Evolutionary conservation across 2,888 invertebrate genomes (phyloP).

Genomic region (Bellardia bayeri): DNA sequence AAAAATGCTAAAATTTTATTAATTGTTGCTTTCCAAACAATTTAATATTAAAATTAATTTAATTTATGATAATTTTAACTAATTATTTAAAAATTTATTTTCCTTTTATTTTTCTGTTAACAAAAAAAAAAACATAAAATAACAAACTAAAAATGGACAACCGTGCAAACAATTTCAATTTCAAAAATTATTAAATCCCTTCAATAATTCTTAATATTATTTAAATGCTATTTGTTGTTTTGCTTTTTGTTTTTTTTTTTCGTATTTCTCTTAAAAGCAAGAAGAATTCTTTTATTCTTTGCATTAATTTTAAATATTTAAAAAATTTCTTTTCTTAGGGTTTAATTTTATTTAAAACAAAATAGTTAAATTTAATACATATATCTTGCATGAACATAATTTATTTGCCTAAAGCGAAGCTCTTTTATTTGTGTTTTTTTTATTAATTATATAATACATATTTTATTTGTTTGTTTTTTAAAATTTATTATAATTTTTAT

Average conservation of each 20-base stretch:
- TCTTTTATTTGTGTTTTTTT: conserved; percentile 39
- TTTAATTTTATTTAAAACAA: background rate
- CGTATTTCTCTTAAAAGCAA: conserved; percentile 75
- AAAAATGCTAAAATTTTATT: conserved; percentile 58
- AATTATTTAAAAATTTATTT: conserved; percentile 48
- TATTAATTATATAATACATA: conserved; percentile 11
- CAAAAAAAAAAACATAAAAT: background rate
- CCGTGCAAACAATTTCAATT: conserved; percentile 44
- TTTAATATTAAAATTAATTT: background rate
- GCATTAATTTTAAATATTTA: conserved; percentile 76
- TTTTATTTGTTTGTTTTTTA: conserved; percentile 72
- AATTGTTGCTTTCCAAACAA: conserved; percentile 25
- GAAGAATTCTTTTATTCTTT: conserved; percentile 82
- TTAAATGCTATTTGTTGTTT: conserved; percentile 27
- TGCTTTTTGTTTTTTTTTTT: conserved; percentile 20
- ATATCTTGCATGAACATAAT: conserved; percentile 61
- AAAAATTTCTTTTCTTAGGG: background rate
- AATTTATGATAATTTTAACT: conserved; percentile 1
- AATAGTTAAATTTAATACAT: conserved; percentile 45
- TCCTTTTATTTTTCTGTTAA: conserved; percentile 34
- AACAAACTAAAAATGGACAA: conserved; percentile 59
- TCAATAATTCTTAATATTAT: conserved; percentile 8
- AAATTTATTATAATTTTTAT: conserved; percentile 63
- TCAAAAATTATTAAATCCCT: conserved; percentile 9
- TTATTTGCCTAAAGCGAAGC: conserved; percentile 58